Percentiles rank a stretch among this genome's conserved stretches.
phyloP scores from a whole-genome alignment of 2,888 invertebrate species.

The Diaprepes abbreviatus region DNA sequence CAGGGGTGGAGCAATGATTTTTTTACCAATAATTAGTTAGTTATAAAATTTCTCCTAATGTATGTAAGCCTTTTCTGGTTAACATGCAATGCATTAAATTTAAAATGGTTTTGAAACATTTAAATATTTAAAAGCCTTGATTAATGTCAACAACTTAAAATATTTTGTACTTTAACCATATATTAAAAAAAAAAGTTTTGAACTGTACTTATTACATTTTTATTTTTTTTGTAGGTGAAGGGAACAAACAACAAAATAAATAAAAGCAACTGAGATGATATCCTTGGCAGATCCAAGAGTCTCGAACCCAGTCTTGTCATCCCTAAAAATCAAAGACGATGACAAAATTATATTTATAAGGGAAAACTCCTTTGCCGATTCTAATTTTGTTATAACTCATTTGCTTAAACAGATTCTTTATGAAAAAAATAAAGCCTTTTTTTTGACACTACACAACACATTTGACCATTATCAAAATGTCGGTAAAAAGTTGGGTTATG shows the following conservation, averaged over 20 bases:
- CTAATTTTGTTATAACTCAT: constrained; percentile 79
- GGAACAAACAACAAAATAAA: constrained; percentile 11
- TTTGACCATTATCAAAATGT: constrained; percentile 81
- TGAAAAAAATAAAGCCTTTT: constrained; percentile 72
- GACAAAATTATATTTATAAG: constrained; percentile 76
- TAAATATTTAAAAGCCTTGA: too few relatives aligned
- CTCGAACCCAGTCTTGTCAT: constrained; percentile 56
- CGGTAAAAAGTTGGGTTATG: constrained; percentile 81
- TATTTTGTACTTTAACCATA: too few relatives aligned
- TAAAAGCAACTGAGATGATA: constrained; percentile 43
- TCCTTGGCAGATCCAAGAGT: constrained; percentile 53
- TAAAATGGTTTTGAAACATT: too few relatives aligned
- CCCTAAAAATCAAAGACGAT: constrained; percentile 76
- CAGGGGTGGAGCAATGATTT: not conserved
- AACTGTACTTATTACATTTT: too few relatives aligned
- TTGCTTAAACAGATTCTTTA: constrained; percentile 77
- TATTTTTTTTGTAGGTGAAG: constrained; percentile 44
- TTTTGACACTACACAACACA: constrained; percentile 79
- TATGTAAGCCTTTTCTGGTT: too few relatives aligned
- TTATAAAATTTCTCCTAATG: too few relatives aligned
- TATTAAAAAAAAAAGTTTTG: too few relatives aligned
- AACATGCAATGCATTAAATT: too few relatives aligned
- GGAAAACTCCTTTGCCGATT: constrained; percentile 80
- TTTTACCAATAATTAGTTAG: too few relatives aligned
- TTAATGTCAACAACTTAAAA: too few relatives aligned